These are phyloP conservation scores for Drosophila affinis DNA, from an alignment of 2,888 invertebrate genomes.

Conservation along the genomic window DNA sequence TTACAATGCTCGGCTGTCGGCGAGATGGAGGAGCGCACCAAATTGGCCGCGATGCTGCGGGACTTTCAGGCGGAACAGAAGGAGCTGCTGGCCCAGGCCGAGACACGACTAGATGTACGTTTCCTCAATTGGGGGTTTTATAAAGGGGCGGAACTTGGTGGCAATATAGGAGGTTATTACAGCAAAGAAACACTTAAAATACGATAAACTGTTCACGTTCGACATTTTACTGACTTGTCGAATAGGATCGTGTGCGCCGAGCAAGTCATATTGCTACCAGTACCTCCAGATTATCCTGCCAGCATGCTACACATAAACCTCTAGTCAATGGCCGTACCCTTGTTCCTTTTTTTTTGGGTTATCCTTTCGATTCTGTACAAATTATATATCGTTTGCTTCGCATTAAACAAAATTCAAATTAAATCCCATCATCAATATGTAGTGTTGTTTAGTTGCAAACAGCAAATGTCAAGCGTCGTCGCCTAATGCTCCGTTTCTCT, in stretches of 20 bases:
- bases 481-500: conserved; percentile 8
- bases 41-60: conserved; percentile 92
- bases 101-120: conserved; percentile 92
- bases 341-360: background rate
- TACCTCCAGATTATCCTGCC: background rate
- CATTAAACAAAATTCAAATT: background rate
- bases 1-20: conserved; percentile 93
- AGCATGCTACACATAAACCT: too few relatives aligned
- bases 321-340: too few relatives aligned
- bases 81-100: conserved; percentile 93
- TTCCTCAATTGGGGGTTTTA: conserved; percentile 4
- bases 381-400: background rate
- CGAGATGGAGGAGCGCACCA: conserved; percentile 96
- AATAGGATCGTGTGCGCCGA: background rate
- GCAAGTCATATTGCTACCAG: background rate
- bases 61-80: conserved; percentile 95
- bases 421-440: background rate
- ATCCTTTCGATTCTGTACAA: background rate
- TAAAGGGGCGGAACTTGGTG: background rate
- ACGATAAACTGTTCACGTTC: background rate
- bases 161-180: background rate
- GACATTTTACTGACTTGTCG: background rate
- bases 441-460: background rate
- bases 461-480: too few relatives aligned
- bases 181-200: conserved; percentile 3